Base-by-base conservation (phyloP, 2,113 vertebrate species). In the Thamnaconus septentrionalis region DNA sequence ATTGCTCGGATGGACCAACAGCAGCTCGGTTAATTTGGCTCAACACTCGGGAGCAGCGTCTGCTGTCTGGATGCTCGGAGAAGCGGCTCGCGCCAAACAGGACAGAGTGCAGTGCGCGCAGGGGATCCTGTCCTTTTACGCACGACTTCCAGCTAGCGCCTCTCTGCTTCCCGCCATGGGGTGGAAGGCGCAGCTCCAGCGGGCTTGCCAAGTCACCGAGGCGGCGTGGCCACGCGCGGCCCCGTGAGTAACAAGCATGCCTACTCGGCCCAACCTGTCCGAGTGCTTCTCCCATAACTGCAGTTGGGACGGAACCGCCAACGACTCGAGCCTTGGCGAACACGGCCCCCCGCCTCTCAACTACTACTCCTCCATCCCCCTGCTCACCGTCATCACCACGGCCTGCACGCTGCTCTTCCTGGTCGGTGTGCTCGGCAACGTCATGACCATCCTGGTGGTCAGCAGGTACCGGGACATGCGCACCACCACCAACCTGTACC, bases 401-500 rank as follows among this genome's bases (percentile, higher is more conserved):
- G 92, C 92, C 72, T 98, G 97, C 62, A 69, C 94, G 11, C 80
- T 96, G 40, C 92, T 98, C 44, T 97, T 96, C 72, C 83, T 93
- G 48, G 87, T 94, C 12, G 97, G 97, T 39, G 88, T 96, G 66
- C 48, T 85, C 3, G 97, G 97, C 50, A 99, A 99, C 82, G 87
- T 96, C 61, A 93, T 96, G 92, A 99, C 96, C 41, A 93, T 99
- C 78, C 65, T 97, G 88, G 94, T 97, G 78, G 95, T 98, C 76
- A 92, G 92, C 0, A 93, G 93, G 75, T 97, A 94, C 86, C 93
- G 94, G 58, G 94, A 97, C 85, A 95, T 99, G 94, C 93, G 94
- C 72, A 97, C 95, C 42, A 98, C 97, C 70, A 98, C 96, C 71
- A 98, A 98, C 91, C 86, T 99, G 57, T 98, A 99, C 89, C 88